These are phyloP conservation scores for Chrysolina oricalcia DNA, from an alignment of 2,888 invertebrate species.

Conservation along the genomic window DNA sequence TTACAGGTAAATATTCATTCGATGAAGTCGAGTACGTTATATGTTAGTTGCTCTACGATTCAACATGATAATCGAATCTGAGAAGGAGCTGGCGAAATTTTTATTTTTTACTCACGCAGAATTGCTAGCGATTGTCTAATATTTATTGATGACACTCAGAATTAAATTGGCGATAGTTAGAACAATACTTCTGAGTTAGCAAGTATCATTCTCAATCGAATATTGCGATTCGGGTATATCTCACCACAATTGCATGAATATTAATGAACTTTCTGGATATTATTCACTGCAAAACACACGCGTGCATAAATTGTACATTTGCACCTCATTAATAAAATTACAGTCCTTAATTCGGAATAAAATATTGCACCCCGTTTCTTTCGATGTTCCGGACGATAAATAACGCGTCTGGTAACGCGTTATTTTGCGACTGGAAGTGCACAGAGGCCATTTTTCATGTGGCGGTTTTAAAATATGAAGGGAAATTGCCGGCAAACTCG, in stretches of 20 bases:
- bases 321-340: constrained; percentile 64
- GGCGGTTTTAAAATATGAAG: not conserved
- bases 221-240: not conserved
- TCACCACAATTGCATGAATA: not conserved
- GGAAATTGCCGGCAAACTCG: not conserved
- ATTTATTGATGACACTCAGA: too few relatives aligned
- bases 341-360: constrained; percentile 59
- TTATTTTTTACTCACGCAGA: too few relatives aligned
- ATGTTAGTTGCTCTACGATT: too few relatives aligned
- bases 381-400: constrained; percentile 54
- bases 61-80: too few relatives aligned
- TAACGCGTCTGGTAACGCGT: not conserved
- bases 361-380: constrained; percentile 56
- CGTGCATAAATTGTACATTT: constrained; percentile 62
- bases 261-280: not conserved
- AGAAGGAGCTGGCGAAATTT: too few relatives aligned
- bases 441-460: not conserved
- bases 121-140: too few relatives aligned
- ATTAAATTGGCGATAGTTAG: not conserved
- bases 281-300: constrained; percentile 44
- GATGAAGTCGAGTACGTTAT: too few relatives aligned
- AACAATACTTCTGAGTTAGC: not conserved
- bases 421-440: not conserved
- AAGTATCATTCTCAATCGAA: not conserved
- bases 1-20: too few relatives aligned